Evolutionary conservation across 2,888 invertebrate genomes (phyloP).

Genomic region (Drosophila rellima): DNA sequence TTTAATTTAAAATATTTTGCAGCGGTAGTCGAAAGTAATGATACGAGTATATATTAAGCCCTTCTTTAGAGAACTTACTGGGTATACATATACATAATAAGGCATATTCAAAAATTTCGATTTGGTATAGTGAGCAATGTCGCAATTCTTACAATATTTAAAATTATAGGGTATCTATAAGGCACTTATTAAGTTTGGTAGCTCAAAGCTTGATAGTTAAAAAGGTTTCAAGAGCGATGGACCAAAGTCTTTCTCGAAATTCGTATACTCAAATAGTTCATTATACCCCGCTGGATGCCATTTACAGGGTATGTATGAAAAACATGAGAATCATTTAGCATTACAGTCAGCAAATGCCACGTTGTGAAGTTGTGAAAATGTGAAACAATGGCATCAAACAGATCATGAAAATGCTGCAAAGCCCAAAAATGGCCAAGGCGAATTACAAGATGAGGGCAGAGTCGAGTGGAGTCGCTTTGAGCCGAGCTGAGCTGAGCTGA

Average conservation of each 20-base stretch:
- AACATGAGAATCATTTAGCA: constrained; percentile 55
- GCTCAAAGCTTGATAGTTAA: background rate
- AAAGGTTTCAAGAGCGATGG: too few relatives aligned
- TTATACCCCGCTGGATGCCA: background rate
- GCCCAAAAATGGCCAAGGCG: constrained; percentile 69
- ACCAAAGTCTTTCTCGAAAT: background rate
- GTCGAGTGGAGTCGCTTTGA: background rate
- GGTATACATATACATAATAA: background rate
- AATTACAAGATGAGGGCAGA: constrained; percentile 55
- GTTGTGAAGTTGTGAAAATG: constrained; percentile 69
- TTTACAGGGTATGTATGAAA: constrained; percentile 17
- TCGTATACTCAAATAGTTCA: background rate
- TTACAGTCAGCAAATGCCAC: constrained; percentile 46
- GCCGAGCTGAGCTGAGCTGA: background rate
- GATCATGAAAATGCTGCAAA: constrained; percentile 65
- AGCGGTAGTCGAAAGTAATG: background rate
- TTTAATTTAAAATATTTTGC: too few relatives aligned
- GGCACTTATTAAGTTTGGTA: background rate
- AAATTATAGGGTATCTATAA: background rate
- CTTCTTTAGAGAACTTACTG: background rate
- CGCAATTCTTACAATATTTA: background rate
- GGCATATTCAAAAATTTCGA: background rate
- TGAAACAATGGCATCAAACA: constrained; percentile 70
- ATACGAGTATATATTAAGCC: background rate
- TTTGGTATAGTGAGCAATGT: too few relatives aligned